These are phyloP conservation scores for Holocentrus rufus DNA, from an alignment of 2,797 vertebrate genomes.

Conservation along the genomic window DNA sequence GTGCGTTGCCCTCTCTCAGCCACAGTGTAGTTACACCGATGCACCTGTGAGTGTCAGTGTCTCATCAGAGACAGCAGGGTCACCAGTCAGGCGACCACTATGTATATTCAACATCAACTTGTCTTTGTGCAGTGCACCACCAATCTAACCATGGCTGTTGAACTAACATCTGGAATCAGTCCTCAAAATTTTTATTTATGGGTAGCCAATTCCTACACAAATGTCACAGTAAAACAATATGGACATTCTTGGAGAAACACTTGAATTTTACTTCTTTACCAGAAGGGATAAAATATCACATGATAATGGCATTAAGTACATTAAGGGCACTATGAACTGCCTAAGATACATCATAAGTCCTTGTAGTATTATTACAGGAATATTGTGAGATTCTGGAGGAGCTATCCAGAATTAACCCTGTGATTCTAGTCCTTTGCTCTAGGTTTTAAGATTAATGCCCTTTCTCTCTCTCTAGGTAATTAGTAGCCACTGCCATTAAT, in stretches of 20 bases:
- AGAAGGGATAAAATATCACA: too few species aligned
- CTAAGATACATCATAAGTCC: too few species aligned
- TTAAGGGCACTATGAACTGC: too few species aligned
- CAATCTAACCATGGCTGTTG: not conserved
- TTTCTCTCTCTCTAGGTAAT: constrained; percentile 66
- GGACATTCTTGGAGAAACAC: too few species aligned
- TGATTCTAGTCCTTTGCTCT: too few species aligned
- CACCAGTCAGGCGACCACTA: not conserved
- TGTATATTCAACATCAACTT: not conserved
- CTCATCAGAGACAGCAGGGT: constrained; percentile 30
- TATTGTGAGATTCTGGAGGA: not conserved
- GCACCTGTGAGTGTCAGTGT: constrained; percentile 61
- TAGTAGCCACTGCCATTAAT: constrained; percentile 67
- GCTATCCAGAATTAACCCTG: constrained; percentile 51
- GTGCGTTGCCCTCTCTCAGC: not conserved
- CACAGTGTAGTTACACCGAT: constrained; percentile 53
- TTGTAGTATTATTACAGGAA: too few species aligned
- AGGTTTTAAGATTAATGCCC: constrained; percentile 66
- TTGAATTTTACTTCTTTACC: too few species aligned
- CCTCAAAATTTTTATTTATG: too few species aligned
- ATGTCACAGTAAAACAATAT: too few species aligned
- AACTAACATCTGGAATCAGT: not conserved
- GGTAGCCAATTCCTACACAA: too few species aligned
- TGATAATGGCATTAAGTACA: too few species aligned
- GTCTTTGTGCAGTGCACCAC: not conserved